Conservation (phyloP, 1,140 invertebrate species). For the Brachionus manjavacas region DNA sequence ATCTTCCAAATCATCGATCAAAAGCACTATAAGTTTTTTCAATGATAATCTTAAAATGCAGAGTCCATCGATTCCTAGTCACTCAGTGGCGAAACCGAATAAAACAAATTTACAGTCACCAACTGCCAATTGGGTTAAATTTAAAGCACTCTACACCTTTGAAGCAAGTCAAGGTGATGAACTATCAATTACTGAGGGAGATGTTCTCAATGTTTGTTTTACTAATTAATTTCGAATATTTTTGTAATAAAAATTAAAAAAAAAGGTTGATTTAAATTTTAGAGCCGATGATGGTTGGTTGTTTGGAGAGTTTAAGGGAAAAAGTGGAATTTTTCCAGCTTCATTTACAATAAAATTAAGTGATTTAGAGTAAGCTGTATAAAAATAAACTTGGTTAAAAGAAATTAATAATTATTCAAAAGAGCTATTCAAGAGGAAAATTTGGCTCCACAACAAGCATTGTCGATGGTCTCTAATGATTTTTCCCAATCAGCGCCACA, state of each 20-base stretch:
- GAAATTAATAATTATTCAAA: not conserved
- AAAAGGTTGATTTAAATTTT: conserved; percentile 26
- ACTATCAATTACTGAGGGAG: conserved; percentile 84
- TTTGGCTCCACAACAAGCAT: not conserved
- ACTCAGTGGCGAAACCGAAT: not conserved
- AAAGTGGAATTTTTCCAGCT: conserved; percentile 94
- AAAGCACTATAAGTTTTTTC: not conserved
- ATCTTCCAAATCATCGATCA: not conserved
- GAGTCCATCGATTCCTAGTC: not conserved
- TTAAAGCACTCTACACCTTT: conserved; percentile 88
- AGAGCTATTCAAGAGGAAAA: conserved; percentile 26
- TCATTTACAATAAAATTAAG: conserved; percentile 70
- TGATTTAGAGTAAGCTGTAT: conserved; percentile 41
- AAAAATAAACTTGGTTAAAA: conserved; percentile 15
- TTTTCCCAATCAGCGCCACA: not conserved
- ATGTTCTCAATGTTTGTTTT: conserved; percentile 73
- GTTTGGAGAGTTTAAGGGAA: conserved; percentile 74
- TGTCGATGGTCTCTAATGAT: not conserved
- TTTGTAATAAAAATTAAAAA: not conserved
- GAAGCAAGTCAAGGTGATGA: conserved; percentile 85
- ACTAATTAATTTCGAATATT: not conserved
- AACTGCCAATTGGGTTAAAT: conserved; percentile 63
- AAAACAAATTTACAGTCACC: not conserved
- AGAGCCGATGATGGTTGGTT: conserved; percentile 85
- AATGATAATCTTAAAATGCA: conserved; percentile 20